Base-by-base conservation (phyloP, 1,140 invertebrate genomes). In the Brachionus angularis region DNA sequence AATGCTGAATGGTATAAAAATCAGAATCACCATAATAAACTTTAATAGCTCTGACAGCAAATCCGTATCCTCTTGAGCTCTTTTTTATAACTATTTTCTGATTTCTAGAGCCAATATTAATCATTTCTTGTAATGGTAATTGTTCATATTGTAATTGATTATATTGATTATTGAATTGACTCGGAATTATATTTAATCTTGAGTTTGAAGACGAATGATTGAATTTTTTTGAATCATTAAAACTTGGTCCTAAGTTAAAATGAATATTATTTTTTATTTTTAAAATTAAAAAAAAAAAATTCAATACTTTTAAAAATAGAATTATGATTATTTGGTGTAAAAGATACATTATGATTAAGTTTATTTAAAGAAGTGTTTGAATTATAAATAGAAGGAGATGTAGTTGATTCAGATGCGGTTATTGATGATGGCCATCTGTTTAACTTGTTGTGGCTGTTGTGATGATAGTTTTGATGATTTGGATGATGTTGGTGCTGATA, bases 1-100 rank as follows among this genome's bases (percentile, higher is more conserved):
- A 83, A 84, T 97, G 94, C 79, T 97, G 93, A 85, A 97, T 91
- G 3, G 92, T 96, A 80, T 96, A 98, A 76, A 93, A 91, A 82
- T 98, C 91, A 10, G 89, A 89, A 74, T 97, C 92, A 0, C 94
- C 94, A 79, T 93, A 93, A 79, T 96, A 97, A 1, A 97, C 95
- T 23, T 93, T 85, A 73, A 97, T 94, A 2, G 93, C 95, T 76
- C 94, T 88, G 14, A 97, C 89, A 0, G 91, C 95, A 80, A 98
- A 98, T 5, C 95, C 95, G 83, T 95, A 96, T 0, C 94, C 94
- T 75, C 89, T 86, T 0, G 93, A 89, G 2, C 93, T 91, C 76
- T 91, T 86, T 39, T 91, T 85, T 36, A 97, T 90, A 46, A 96
- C 91, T 36, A 96, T 91, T 3, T 91, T 91, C 34, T 53, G 18